These are phyloP conservation scores for Hesperia comma DNA, from an alignment of 2,888 invertebrate genomes.

Conservation along the genomic window DNA sequence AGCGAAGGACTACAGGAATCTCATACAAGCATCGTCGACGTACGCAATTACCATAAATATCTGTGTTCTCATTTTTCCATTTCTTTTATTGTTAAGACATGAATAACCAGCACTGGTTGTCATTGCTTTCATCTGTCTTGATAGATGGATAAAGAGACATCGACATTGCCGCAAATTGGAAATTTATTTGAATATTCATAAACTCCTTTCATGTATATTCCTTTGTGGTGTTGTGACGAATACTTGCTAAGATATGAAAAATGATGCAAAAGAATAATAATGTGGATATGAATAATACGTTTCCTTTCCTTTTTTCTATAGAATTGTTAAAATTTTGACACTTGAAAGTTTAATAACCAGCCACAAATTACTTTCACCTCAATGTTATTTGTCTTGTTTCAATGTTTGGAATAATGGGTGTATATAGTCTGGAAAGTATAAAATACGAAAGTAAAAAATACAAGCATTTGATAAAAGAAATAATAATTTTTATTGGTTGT, in stretches of 20 bases:
- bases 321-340: not conserved
- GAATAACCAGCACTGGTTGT: conserved; percentile 41
- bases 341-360: not conserved
- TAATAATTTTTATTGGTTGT: conserved; percentile 34
- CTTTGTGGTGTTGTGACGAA: not conserved
- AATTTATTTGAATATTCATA: conserved; percentile 20
- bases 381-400: not conserved
- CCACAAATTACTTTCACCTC: not conserved
- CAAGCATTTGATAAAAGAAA: conserved; percentile 2
- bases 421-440: not conserved
- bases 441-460: conserved; percentile 39
- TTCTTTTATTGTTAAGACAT: conserved; percentile 49
- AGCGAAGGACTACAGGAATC: conserved; percentile 78
- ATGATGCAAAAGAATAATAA: too few relatives aligned
- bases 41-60: conserved; percentile 46
- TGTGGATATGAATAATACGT: not conserved
- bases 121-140: conserved; percentile 18
- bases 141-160: conserved; percentile 18
- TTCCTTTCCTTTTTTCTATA: not conserved
- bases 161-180: conserved; percentile 18
- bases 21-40: conserved; percentile 62
- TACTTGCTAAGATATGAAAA: not conserved
- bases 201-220: conserved; percentile 16
- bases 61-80: conserved; percentile 49
- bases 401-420: not conserved